Evolutionary conservation across 1,140 invertebrate genomes (phyloP), one percentile per base, ranked within the genome.

Genomic region (Centruroides vittatus): DNA sequence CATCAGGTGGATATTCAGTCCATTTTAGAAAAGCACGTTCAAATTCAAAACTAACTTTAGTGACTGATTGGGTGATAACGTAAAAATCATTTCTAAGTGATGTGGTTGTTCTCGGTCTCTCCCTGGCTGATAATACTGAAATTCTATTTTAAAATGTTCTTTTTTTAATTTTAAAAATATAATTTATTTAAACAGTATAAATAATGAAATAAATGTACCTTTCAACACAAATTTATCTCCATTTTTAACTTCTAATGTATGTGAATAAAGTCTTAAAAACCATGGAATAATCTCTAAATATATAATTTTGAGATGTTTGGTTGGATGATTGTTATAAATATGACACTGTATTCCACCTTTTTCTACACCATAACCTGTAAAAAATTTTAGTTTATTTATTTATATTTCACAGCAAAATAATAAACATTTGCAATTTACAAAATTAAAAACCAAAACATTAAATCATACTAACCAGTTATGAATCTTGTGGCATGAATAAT

Each of bases 1-100:
- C 93, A 83, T 99, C 96, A 3, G 96, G 95, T 48, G 94, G 94
- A 78, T 98, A 98, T 76, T 98, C 94, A 70, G 94, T 89, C 93
- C 94, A 98, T 74, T 96, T 97, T 2, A 98, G 78, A 71, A 98
- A 93, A 35, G 91, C 84, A 74, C 91, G 90, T 72, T 97, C 89
- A 77, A 96, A 93, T 67, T 94, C 85, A 60, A 96, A 81, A 10
- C 82, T 87, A 54, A 98, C 80, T 63, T 85, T 82, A 3, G 88
- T 90, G 0, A 84, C 80, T 1, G 89, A 63, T 82, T 80, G 0
- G 89, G 79, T 12, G 89, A 89, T 60, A 98, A 73, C 63, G 77
- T 78, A 41, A 98, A 73, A 1, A 88, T 78, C 11, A 97, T 72
- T 75, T 99, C 94, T n/a, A 98, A 75, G 70, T 93, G 89, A 70